Percentiles rank a stretch among this genome's conserved stretches.
These are phyloP conservation scores for Mirza zaza DNA, from an alignment of 2,113 vertebrate species.

Conservation along the genomic window DNA sequence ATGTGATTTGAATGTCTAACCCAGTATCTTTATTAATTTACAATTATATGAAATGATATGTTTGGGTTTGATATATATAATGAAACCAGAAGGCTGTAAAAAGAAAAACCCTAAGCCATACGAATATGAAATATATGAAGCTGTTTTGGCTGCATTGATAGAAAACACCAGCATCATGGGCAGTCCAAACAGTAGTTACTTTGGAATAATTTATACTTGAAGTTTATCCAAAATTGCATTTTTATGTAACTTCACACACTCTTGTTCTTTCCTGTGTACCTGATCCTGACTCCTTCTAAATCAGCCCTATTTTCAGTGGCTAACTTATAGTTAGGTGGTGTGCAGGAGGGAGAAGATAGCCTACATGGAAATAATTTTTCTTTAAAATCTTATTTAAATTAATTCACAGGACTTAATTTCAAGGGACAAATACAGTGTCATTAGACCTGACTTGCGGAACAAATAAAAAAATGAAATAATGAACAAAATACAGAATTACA, in stretches of 20 bases:
- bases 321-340: neutral
- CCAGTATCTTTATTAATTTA: slow-evolving; percentile 29
- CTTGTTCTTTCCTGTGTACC: neutral
- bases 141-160: neutral
- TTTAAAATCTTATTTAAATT: slow-evolving; percentile 27
- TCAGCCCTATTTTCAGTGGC: neutral
- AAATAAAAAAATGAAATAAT: slow-evolving; percentile 34
- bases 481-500: neutral
- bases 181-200: neutral
- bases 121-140: neutral
- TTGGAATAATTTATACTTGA: slow-evolving; percentile 11
- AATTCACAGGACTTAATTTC: slow-evolving; percentile 26
- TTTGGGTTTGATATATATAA: slow-evolving; percentile 4
- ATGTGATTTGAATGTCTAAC: neutral
- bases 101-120: neutral
- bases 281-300: neutral
- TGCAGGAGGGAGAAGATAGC: neutral
- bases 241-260: neutral
- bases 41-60: neutral
- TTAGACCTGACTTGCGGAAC: neutral
- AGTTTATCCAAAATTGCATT: slow-evolving; percentile 41
- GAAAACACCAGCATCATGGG: slow-evolving; percentile 27
- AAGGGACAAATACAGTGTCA: neutral
- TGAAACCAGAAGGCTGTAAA: slow-evolving; percentile 31
- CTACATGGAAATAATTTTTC: neutral